Conservation (phyloP, 2,797 vertebrate genomes). For the Aulostomus chinensis region DNA sequence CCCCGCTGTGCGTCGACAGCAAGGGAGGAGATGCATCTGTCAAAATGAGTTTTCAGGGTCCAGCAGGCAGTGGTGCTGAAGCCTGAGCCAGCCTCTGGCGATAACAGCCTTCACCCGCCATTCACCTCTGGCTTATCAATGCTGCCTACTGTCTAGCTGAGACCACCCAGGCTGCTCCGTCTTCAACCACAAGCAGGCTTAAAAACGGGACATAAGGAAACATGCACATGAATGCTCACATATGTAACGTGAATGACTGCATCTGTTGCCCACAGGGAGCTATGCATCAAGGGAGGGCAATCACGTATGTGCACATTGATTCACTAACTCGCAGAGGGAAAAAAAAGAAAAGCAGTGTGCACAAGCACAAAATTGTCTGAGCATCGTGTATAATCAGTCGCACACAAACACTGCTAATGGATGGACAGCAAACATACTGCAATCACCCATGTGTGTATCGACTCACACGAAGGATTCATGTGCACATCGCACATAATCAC, state of each 20-base stretch:
- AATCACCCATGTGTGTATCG: not conserved
- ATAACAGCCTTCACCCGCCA: conserved; percentile 65
- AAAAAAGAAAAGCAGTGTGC: conserved; percentile 37
- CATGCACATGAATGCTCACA: not conserved
- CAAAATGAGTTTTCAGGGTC: conserved; percentile 88
- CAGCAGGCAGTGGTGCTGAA: conserved; percentile 71
- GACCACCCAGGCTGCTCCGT: conserved; percentile 45
- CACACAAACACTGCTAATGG: not conserved
- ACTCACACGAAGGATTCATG: no score
- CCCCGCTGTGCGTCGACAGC: conserved; percentile 69
- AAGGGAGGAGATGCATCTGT: conserved; percentile 83
- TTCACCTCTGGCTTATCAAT: conserved; percentile 69
- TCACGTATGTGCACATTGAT: conserved; percentile 13
- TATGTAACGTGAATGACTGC: conserved; percentile 14
- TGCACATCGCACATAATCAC: no score
- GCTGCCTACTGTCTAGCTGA: conserved; percentile 37
- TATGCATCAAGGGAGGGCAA: conserved; percentile 10
- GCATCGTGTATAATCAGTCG: no score
- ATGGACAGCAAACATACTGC: not conserved
- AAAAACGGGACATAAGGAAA: conserved; percentile 1
- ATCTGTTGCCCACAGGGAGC: conserved; percentile 25
- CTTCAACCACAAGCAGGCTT: conserved; percentile 22
- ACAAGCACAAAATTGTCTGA: conserved; percentile 28
- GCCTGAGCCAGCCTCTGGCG: conserved; percentile 61
- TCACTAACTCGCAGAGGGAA: conserved; percentile 8